Evolutionary conservation across 2,888 invertebrate genomes (phyloP), one percentile per base, ranked within the genome.

Genomic region (Drosophila vallismaia): DNA sequence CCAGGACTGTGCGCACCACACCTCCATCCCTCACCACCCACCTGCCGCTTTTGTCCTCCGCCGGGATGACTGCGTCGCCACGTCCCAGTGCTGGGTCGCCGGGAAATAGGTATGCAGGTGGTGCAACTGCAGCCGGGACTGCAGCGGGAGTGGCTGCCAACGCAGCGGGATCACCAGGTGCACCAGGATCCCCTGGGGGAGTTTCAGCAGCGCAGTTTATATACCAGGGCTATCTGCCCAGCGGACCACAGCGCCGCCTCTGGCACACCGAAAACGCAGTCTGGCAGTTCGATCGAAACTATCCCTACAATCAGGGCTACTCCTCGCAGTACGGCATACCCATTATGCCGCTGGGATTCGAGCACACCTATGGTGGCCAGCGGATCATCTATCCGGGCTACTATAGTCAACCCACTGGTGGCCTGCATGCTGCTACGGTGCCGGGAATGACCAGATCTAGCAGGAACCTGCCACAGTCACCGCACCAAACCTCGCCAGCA

Each of bases 251-350:
- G 59, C 77, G 88, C 0, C 84, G 89, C 8, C 44, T 85, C 19
- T 85, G 84, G 84, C 84, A 85, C 33, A 48, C 83, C 1, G 84
- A 88, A 36, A 86, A 86, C 33, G 73, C 86, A 0, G 77, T 86
- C 2, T 85, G 86, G 83, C 84, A 85, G 40, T 88, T 88, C 5
- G 84, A 85, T 56, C 69, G 89, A 7, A 88, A 88, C 19, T 85
- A 85, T 82, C 84, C 84, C 0, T 88, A 77, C 8, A 88, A 88
- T 26, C 86, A 86, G 33, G 59, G 62, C 0, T 87, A 74, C 46
- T 69, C 75, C 52, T 68, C 83, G 0, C 71, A 79, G 8, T 88
- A 76, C 10, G 83, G 86, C 10, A 62, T 85, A 10, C 88, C 79
- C 1, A 64, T 85, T 59, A 59, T 85, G 83, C 89, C 84, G 14